Percentiles rank a stretch among this genome's conserved stretches.
Conservation (phyloP, 2,888 invertebrate genomes). For the Linnaemya tessellans region DNA sequence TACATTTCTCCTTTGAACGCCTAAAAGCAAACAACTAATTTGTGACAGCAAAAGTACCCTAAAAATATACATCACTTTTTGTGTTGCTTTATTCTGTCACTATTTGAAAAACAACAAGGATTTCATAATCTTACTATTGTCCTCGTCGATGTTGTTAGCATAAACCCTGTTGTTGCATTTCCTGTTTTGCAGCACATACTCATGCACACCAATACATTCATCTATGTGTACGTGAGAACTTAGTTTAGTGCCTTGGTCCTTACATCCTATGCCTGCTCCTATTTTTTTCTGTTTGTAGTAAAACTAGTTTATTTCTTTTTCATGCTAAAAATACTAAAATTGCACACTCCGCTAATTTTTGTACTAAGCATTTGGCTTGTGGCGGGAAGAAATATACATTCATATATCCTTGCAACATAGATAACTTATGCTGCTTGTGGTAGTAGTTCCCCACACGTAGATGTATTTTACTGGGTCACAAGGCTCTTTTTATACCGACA, state of each 20-base stretch:
- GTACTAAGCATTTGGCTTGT: slow-evolving; percentile 25
- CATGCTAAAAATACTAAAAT: slow-evolving; percentile 8
- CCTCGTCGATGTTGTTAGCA: slow-evolving; percentile 40
- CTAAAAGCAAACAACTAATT: slow-evolving; percentile 66
- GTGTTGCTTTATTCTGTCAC: not conserved
- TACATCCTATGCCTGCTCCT: not conserved
- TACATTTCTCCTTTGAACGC: not conserved
- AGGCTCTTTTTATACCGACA: slow-evolving; percentile 22
- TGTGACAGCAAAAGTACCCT: slow-evolving; percentile 40
- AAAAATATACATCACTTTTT: slow-evolving; percentile 55
- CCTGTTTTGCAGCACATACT: slow-evolving; percentile 39
- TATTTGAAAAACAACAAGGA: slow-evolving; percentile 20
- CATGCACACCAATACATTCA: not conserved
- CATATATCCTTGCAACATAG: not conserved
- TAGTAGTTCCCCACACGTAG: slow-evolving; percentile 1
- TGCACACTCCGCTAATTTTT: slow-evolving; percentile 50
- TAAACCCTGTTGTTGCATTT: slow-evolving; percentile 66
- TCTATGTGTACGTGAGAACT: not conserved
- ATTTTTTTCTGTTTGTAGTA: not conserved
- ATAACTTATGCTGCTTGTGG: slow-evolving; percentile 36
- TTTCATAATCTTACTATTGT: slow-evolving; percentile 17
- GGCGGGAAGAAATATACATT: slow-evolving; percentile 44
- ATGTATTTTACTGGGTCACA: slow-evolving; percentile 53
- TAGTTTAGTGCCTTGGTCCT: not conserved
- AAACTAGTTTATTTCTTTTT: not conserved